phyloP scores from a whole-genome alignment of 2,888 invertebrate species.

The Cordilura impudica region DNA sequence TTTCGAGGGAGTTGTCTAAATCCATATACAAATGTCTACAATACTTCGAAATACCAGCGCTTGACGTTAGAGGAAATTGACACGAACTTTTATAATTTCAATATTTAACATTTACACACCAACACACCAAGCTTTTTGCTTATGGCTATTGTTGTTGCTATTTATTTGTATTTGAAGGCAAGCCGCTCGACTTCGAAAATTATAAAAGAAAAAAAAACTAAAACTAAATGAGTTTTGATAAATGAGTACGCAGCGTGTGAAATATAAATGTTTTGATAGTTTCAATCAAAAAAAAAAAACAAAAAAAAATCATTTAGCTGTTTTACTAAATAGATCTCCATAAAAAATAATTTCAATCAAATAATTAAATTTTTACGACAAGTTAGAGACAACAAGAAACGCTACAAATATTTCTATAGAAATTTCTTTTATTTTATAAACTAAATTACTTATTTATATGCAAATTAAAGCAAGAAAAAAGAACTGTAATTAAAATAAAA shows the following conservation, averaged over 20 bases:
- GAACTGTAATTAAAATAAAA: no score
- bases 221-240: constrained; percentile 36
- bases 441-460: no score
- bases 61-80: background rate
- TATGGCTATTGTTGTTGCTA: background rate
- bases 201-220: constrained; percentile 1
- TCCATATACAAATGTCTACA: background rate
- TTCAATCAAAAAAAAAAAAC: constrained; percentile 10
- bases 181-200: constrained; percentile 15
- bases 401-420: background rate
- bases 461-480: no score
- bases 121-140: constrained; percentile 31
- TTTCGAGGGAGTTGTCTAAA: background rate
- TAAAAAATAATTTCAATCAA: background rate
- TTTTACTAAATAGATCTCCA: background rate
- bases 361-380: no score
- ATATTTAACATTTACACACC: constrained; percentile 50
- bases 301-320: background rate
- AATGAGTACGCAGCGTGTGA: constrained; percentile 41
- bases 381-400: no score
- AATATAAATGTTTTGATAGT: constrained; percentile 44
- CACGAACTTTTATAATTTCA: background rate
- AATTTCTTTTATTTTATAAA: no score
- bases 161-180: constrained; percentile 13
- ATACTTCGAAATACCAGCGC: background rate